These are phyloP conservation scores for Leucoptera coffeella DNA, from an alignment of 2,888 invertebrate species.

Conservation along the genomic window DNA sequence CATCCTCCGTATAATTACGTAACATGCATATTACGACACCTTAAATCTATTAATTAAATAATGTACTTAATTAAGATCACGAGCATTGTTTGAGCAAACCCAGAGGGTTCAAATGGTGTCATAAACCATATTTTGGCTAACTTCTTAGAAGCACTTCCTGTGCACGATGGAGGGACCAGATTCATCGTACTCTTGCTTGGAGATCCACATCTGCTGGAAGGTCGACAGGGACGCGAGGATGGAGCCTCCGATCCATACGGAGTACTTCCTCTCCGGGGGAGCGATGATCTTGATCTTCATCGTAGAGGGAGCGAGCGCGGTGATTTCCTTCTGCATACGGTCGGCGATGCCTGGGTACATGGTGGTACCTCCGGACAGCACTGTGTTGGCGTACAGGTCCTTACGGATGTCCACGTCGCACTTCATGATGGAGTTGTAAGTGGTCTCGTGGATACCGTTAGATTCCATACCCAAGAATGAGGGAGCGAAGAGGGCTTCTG, in stretches of 20 bases:
- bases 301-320: slow-evolving; percentile 82
- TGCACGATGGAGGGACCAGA: slow-evolving; percentile 94
- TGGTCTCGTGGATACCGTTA: slow-evolving; percentile 82
- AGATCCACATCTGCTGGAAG: slow-evolving; percentile 95
- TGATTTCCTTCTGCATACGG: slow-evolving; percentile 90
- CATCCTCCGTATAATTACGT: too few relatives aligned
- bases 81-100: slow-evolving; percentile 49
- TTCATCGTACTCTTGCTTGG: slow-evolving; percentile 96
- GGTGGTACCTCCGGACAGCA: slow-evolving; percentile 89
- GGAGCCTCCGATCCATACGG: slow-evolving; percentile 91
- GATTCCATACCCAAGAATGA: slow-evolving; percentile 88
- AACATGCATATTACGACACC: slow-evolving; percentile 53
- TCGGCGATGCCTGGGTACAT: slow-evolving; percentile 94
- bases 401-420: slow-evolving; percentile 96
- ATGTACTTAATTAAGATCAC: slow-evolving; percentile 49
- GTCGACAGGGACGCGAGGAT: slow-evolving; percentile 86
- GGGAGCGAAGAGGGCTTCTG: slow-evolving; percentile 91
- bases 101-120: slow-evolving; percentile 35
- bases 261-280: slow-evolving; percentile 90
- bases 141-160: slow-evolving; percentile 92
- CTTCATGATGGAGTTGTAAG: slow-evolving; percentile 96
- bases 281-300: slow-evolving; percentile 94
- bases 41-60: slow-evolving; percentile 45
- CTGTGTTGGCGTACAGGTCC: slow-evolving; percentile 93
- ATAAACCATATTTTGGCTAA: slow-evolving; percentile 39